These are phyloP conservation scores for Mesoligia furuncula DNA, from an alignment of 2,888 invertebrate species.

Conservation along the genomic window DNA sequence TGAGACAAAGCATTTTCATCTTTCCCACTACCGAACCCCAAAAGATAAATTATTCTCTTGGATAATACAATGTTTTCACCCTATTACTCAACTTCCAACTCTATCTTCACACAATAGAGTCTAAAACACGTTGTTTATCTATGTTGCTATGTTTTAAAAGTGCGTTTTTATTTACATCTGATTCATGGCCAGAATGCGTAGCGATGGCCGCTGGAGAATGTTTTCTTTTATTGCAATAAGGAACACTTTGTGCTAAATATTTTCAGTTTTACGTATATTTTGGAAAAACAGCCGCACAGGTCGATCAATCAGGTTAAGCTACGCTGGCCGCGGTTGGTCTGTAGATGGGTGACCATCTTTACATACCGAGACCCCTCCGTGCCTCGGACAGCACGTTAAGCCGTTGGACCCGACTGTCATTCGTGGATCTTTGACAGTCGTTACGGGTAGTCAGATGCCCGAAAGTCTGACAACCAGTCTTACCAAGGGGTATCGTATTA, in stretches of 20 bases:
- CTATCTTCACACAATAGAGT: slow-evolving; percentile 41
- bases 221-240: slow-evolving; percentile 59
- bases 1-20: neutral
- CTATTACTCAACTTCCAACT: slow-evolving; percentile 24
- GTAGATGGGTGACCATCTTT: too few species aligned
- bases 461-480: too few species aligned
- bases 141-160: slow-evolving; percentile 56
- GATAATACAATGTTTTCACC: slow-evolving; percentile 36
- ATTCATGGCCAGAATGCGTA: slow-evolving; percentile 63
- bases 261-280: neutral
- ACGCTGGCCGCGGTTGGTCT: too few species aligned
- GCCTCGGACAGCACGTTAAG: too few species aligned
- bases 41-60: slow-evolving; percentile 50
- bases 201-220: slow-evolving; percentile 48
- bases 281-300: too few species aligned
- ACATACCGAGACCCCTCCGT: too few species aligned
- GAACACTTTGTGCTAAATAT: slow-evolving; percentile 32
- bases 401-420: too few species aligned
- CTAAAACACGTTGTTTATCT: slow-evolving; percentile 29
- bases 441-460: too few species aligned
- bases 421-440: too few species aligned
- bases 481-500: too few species aligned
- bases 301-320: too few species aligned
- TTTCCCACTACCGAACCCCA: slow-evolving; percentile 33
- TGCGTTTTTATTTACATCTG: slow-evolving; percentile 68